Evolutionary conservation across 2,797 vertebrate species (phyloP).

Genomic region (Betta splendens): DNA sequence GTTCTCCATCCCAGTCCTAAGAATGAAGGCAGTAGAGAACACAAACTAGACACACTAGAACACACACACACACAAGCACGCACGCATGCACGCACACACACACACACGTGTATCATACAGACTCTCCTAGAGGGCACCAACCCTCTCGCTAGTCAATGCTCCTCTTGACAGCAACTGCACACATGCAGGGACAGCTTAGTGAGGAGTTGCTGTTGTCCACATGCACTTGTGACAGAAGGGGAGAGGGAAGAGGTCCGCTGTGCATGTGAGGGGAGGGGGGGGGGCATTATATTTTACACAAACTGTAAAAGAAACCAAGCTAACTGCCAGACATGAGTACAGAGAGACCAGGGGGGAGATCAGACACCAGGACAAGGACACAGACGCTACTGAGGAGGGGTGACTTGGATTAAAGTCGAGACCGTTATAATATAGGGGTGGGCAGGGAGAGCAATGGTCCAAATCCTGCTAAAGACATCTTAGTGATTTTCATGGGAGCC

Average conservation of each 20-base stretch:
- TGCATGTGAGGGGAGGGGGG: constrained; percentile 10
- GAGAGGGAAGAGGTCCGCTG: not conserved
- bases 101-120: constrained; percentile 31
- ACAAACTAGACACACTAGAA: constrained; percentile 23
- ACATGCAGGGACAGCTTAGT: constrained; percentile 48
- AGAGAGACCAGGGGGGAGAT: constrained; percentile 26
- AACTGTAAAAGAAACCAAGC: constrained; percentile 18
- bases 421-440: constrained; percentile 53
- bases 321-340: constrained; percentile 51
- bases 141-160: constrained; percentile 37
- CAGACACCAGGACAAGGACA: constrained; percentile 42
- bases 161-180: constrained; percentile 51
- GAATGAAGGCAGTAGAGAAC: constrained; percentile 60
- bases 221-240: constrained; percentile 46
- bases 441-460: constrained; percentile 56
- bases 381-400: constrained; percentile 36
- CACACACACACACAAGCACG: constrained; percentile 30
- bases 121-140: constrained; percentile 27
- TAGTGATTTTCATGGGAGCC: constrained; percentile 48
- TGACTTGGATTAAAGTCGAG: constrained; percentile 42
- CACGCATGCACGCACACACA: constrained; percentile 39
- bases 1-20: constrained; percentile 26
- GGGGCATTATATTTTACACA: constrained; percentile 28
- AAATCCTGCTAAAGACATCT: constrained; percentile 46
- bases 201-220: constrained; percentile 53